Conservation (phyloP, 1,140 invertebrate genomes). For the Mylabris phalerata region DNA sequence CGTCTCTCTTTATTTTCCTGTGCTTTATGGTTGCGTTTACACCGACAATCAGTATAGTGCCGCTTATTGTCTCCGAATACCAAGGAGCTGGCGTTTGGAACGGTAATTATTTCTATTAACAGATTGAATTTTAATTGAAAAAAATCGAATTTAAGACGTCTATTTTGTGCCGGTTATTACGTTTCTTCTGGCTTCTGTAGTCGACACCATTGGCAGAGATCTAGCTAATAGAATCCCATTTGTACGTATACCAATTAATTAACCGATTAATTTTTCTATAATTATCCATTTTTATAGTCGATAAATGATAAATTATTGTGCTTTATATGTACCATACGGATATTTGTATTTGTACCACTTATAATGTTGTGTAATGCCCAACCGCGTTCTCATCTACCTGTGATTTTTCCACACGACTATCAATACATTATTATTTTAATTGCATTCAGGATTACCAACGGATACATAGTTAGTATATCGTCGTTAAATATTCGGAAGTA, state of each 20-base stretch:
- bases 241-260: too few relatives aligned
- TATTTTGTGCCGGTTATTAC: constrained; percentile 7
- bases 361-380: constrained; percentile 6
- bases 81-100: neutral
- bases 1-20: neutral
- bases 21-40: neutral
- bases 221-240: neutral
- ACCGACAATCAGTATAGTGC: neutral
- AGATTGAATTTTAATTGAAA: neutral
- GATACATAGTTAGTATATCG: neutral
- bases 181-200: neutral
- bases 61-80: neutral
- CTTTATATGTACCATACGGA: neutral
- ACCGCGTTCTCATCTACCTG: neutral
- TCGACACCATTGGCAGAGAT: neutral
- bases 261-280: too few relatives aligned
- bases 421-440: constrained; percentile 3
- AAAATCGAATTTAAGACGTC: neutral
- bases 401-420: constrained; percentile 3
- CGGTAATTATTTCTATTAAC: neutral
- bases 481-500: neutral
- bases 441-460: neutral
- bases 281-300: too few relatives aligned
- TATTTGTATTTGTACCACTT: neutral
- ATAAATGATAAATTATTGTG: too few relatives aligned